Base-by-base conservation (phyloP, 2,888 invertebrate genomes). In the Coremacera marginata region DNA sequence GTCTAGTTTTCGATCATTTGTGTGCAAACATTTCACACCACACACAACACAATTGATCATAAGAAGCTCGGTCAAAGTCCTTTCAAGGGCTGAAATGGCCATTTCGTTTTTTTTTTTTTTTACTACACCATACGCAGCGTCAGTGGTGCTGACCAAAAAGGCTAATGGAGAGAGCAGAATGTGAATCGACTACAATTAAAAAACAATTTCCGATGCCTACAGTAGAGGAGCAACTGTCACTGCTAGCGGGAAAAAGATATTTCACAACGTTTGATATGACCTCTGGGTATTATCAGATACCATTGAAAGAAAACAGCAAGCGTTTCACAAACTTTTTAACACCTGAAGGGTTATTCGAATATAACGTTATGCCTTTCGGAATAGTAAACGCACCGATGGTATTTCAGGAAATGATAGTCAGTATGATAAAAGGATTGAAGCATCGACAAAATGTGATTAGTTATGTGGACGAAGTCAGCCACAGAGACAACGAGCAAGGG, bases 331-430 rank as follows among this genome's bases (percentile, higher is more conserved):
- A 68, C 8, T 76, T 76, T 55, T 37, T 71, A 37, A 76, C 71
- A n/a, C 76, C 70, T 2, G 85, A 84, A 31, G 85, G 85, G 7
- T 78, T 85, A 5, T 88, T 81, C 65, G 84, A 88, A 80, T 86
- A 83, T 73, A 70, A 80, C 2, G 71, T 82, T 0, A 84, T 88
- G 84, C 84, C 86, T 1, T 89, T 88, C 76, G 88, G 87, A 1
- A 77, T 87, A 4, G 67, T 82, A 4, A 87, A 88, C 70, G 85
- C 86, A 0, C 85, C 85, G 8, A 80, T 82, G 34, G 82, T 82
- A 25, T 89, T 87, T 78, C 86, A 86, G 73, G 78, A 84, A 5
- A 77, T 25, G 22, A 70, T 77, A 16, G 55, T 55, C 0, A 55
- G 19, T 2, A 55, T 55, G 0, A n/a, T 55, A 19, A n/a, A 55